A percentile compares a stretch with the other conserved stretches of the same genome.
Conservation (phyloP, 2,888 invertebrate species). For the Scaptomyza caliginosa region DNA sequence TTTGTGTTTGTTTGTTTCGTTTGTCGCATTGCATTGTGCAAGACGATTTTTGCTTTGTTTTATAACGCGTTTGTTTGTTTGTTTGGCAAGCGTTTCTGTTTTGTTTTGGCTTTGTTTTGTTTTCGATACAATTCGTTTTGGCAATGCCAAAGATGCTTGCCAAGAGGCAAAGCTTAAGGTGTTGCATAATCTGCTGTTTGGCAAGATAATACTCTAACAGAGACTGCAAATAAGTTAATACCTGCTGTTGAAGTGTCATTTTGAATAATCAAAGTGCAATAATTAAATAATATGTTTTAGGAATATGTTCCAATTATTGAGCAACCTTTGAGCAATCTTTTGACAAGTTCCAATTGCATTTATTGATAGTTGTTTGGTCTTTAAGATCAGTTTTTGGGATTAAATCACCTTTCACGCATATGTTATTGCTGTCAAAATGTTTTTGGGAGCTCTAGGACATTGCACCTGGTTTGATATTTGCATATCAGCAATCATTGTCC, state of each 20-base stretch:
- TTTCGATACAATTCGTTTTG: constrained; percentile 20
- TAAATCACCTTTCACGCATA: constrained; percentile 33
- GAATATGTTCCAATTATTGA: background rate
- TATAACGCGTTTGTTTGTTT: constrained; percentile 42
- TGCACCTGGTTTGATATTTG: constrained; percentile 58
- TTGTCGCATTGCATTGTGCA: constrained; percentile 62
- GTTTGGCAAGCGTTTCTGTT: constrained; percentile 23
- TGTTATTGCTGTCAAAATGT: constrained; percentile 36
- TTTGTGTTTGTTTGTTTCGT: constrained; percentile 45
- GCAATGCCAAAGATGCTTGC: constrained; percentile 18
- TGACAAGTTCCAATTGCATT: background rate
- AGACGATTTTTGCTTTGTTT: constrained; percentile 48
- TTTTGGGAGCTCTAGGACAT: background rate
- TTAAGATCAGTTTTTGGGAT: constrained; percentile 3
- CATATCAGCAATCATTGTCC: constrained; percentile 61
- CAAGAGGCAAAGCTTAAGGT: constrained; percentile 19
- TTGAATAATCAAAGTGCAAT: no score
- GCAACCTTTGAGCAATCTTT: background rate
- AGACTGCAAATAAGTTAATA: background rate
- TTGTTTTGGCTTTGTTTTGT: constrained; percentile 13
- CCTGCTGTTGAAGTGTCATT: no score
- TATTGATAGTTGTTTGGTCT: background rate
- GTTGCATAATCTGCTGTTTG: constrained; percentile 42
- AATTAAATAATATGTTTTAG: background rate
- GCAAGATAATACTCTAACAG: constrained; percentile 5